Evolutionary conservation across 2,113 vertebrate genomes (phyloP), one percentile per base, ranked within the genome.

Genomic region (Nothobranchius kuhntae): DNA sequence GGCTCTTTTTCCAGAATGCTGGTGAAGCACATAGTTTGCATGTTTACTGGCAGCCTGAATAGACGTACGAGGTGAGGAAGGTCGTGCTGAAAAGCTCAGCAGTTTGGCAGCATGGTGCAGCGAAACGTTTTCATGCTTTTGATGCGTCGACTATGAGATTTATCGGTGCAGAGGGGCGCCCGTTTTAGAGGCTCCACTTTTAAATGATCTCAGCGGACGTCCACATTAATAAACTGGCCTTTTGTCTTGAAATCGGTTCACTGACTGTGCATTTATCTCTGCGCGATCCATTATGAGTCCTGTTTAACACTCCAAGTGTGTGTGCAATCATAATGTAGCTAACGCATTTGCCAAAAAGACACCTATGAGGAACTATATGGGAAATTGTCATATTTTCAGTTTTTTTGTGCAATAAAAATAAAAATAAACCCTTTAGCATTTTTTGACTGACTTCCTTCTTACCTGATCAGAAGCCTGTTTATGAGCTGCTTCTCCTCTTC

Each of bases 401-500:
- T 21, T 21, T 30, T 30, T 15, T 55, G 14, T 6, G 47, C 3
- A n/a, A 50, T 7, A 50, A 48, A 48, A 48, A 6, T 3, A 15
- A 15, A 48, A 48, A 21, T 21, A 48, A 48, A 7, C 2, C 1
- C n/a, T n/a, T 48, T 5, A 4, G 6, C 1, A 50, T 7, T 1
- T 50, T 45, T 12, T 21, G 7, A 6, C 17, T 24, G 7, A 54
- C 10, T 52, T 13, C 45, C 64, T 26, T 61, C 75, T 38, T 78
- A 95, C 93, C 94, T 94, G 70, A 60, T 73, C 61, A 93, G 78
- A 15, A 89, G 91, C 60, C 89, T 89, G 24, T 93, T 83, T 58
- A 90, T 75, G 24, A 90, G 89, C 62, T 92, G 93, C 79, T 76
- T 93, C 84, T 95, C 94, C 80, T 94, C 94, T 61, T 91, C 92